Conservation (phyloP, 2,113 vertebrate species). For the Geococcyx californianus region DNA sequence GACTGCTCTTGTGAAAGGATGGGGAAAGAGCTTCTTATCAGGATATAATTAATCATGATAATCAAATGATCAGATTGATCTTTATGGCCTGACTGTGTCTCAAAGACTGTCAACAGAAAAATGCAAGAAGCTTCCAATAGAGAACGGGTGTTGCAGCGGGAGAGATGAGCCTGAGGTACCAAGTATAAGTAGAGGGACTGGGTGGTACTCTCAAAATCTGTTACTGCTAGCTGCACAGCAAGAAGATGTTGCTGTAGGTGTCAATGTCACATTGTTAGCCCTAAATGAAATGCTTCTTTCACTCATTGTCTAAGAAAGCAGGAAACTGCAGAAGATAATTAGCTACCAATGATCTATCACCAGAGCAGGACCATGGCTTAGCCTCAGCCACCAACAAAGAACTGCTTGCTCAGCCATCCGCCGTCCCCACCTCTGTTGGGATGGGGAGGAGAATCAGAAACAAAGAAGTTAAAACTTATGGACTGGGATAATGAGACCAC, state of each 20-base stretch:
- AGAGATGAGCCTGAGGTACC: neutral
- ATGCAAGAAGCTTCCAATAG: neutral
- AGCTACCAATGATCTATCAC: neutral
- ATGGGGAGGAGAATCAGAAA: no score
- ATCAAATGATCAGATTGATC: neutral
- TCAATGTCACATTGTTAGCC: neutral
- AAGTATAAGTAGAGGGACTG: neutral
- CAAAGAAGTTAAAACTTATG: no score
- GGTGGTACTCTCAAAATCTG: neutral
- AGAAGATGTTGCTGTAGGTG: neutral
- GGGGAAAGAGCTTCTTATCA: neutral
- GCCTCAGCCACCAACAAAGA: no score
- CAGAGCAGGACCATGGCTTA: neutral
- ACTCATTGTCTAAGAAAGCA: neutral
- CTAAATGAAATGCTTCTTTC: neutral
- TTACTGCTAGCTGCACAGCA: neutral
- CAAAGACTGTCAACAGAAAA: neutral
- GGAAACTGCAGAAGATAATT: neutral
- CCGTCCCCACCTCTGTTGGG: no score
- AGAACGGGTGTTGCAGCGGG: neutral
- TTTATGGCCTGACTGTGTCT: neutral
- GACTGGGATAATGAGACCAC: no score
- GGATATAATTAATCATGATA: conserved; percentile 21
- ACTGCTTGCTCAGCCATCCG: no score
- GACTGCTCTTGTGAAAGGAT: neutral